Evolutionary conservation across 2,797 vertebrate genomes (phyloP).

Genomic region (Synaphobranchus kaupii): DNA sequence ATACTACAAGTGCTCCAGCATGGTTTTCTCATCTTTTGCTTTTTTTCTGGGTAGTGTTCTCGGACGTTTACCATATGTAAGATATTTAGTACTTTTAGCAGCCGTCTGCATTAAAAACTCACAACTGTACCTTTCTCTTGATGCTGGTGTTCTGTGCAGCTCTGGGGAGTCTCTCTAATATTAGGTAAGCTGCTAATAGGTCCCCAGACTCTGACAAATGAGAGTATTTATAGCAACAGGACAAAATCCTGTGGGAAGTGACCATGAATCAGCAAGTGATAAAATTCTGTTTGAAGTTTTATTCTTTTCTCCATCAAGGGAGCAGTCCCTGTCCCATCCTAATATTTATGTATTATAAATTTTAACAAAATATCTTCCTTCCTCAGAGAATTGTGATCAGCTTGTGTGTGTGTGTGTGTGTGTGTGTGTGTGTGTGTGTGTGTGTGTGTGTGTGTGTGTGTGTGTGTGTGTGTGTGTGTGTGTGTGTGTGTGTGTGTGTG

Average conservation of each 20-base stretch:
- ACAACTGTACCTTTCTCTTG: not conserved
- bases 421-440: constrained; percentile 11
- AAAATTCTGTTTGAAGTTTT: not conserved
- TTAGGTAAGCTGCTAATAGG: not conserved
- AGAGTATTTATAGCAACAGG: not conserved
- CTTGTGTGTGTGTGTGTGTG: constrained; percentile 11
- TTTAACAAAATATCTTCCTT: not conserved
- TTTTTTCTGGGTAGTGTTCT: not conserved
- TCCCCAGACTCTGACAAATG: constrained; percentile 4
- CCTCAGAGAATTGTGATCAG: constrained; percentile 25
- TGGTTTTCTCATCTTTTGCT: not conserved
- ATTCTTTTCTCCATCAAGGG: not conserved
- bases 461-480: constrained; percentile 22
- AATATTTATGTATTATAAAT: not conserved
- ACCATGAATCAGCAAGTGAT: not conserved
- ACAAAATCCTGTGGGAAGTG: not conserved
- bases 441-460: constrained; percentile 7
- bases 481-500: too few species aligned
- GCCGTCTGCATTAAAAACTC: not conserved
- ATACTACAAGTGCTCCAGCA: not conserved
- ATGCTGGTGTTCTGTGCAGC: not conserved
- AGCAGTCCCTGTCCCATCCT: not conserved
- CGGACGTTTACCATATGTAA: too few species aligned
- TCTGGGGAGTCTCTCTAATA: constrained; percentile 16
- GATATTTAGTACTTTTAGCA: not conserved